Evolutionary conservation across 2,113 vertebrate species (phyloP).

Genomic region (Labeo catla): DNA sequence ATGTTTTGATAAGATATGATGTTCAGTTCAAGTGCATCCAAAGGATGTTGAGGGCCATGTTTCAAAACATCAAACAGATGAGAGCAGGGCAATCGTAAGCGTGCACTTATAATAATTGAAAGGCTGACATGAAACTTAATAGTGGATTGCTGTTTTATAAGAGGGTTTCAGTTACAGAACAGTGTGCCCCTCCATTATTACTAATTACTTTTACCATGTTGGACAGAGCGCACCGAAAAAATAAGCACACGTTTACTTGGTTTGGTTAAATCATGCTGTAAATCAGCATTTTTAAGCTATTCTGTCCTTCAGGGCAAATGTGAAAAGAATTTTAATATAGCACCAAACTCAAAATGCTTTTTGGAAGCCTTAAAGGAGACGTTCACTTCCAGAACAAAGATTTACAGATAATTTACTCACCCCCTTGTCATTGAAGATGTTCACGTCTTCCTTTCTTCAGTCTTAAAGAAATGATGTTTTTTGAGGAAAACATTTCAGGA

Average conservation of each 20-base stretch:
- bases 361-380: too few relatives aligned
- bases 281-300: not conserved
- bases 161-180: constrained; percentile 7
- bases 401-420: too few relatives aligned
- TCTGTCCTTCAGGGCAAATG: not conserved
- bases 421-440: too few relatives aligned
- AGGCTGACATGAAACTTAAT: constrained; percentile 20
- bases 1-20: not conserved
- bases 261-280: not conserved
- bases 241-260: not conserved
- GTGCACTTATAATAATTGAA: constrained; percentile 33
- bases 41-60: not conserved
- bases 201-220: constrained; percentile 1
- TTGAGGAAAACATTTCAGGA: too few relatives aligned
- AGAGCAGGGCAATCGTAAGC: not conserved
- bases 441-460: too few relatives aligned
- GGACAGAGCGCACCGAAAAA: constrained; percentile 14
- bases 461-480: too few relatives aligned
- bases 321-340: not conserved
- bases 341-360: not conserved
- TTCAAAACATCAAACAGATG: constrained; percentile 15
- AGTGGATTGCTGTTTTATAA: constrained; percentile 26
- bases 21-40: not conserved
- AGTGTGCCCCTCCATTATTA: constrained; percentile 21
- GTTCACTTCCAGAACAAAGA: too few relatives aligned